Percentiles rank a stretch among this genome's conserved stretches.
Conservation (phyloP, 2,113 vertebrate genomes). For the Orycteropus afer region DNA sequence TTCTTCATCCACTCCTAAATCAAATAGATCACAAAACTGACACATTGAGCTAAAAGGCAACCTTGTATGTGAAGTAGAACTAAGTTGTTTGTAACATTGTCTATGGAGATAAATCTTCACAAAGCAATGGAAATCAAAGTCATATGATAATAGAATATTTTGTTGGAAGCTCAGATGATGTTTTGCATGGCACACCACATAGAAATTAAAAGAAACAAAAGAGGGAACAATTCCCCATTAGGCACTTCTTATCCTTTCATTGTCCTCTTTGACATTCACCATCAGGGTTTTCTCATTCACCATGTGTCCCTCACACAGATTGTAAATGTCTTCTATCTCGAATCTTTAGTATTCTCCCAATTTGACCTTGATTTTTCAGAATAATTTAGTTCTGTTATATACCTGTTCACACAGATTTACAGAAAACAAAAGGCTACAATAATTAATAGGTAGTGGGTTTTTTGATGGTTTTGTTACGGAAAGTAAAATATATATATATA, state of each 20-base stretch:
- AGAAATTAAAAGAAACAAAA: background rate
- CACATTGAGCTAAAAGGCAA: accelerated
- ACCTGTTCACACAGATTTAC: background rate
- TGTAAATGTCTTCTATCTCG: background rate
- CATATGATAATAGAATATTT: background rate
- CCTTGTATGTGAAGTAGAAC: background rate
- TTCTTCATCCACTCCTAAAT: background rate
- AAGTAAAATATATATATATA: too few relatives aligned
- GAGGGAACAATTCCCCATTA: accelerated
- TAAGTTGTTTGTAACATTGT: background rate
- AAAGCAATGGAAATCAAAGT: too few relatives aligned
- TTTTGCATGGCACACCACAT: background rate
- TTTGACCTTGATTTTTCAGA: background rate
- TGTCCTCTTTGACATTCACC: background rate
- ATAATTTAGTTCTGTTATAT: background rate
- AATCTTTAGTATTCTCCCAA: background rate
- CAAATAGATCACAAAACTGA: background rate
- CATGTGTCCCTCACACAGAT: accelerated
- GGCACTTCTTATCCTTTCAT: accelerated
- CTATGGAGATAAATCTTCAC: background rate
- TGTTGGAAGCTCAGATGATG: background rate
- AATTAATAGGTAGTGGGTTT: background rate
- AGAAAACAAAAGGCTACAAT: background rate
- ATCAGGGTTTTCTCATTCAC: too few relatives aligned
- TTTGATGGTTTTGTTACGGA: background rate